Evolutionary conservation across 92 coral and sea anemone genomes (phyloP).

Genomic region (Parazoanthus swiftii): DNA sequence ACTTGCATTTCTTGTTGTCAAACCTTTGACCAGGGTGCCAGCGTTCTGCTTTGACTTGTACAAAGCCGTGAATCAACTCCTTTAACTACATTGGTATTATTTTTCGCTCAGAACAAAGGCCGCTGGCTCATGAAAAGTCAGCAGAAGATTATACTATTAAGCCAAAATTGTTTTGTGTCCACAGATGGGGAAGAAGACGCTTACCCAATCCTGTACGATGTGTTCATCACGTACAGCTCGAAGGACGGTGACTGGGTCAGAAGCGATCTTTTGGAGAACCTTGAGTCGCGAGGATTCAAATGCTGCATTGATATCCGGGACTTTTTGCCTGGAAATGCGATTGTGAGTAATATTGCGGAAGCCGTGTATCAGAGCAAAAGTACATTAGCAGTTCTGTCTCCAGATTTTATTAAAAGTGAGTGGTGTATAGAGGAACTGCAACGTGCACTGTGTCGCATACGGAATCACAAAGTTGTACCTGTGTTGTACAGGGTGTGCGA

Average conservation of each 20-base stretch:
- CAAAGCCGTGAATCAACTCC: no score
- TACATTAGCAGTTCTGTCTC: conserved; percentile 78
- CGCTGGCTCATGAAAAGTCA: neutral
- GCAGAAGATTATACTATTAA: neutral
- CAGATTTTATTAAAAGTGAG: conserved; percentile 70
- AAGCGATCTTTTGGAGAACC: conserved; percentile 49
- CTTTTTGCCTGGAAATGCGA: conserved; percentile 75
- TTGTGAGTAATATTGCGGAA: conserved; percentile 74
- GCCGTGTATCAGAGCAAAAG: conserved; percentile 73
- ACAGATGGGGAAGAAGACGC: neutral
- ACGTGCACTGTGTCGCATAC: conserved; percentile 66
- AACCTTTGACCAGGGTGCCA: no score
- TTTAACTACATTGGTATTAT: no score
- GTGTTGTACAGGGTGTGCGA: conserved; percentile 59
- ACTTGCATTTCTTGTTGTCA: no score
- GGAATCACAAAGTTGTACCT: conserved; percentile 60
- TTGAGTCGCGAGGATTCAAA: conserved; percentile 67
- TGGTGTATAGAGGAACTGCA: conserved; percentile 80
- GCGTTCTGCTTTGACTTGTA: no score
- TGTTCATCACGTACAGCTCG: conserved; percentile 81
- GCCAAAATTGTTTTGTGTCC: neutral
- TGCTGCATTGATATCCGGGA: conserved; percentile 81
- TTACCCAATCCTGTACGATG: conserved; percentile 58
- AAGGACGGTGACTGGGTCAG: conserved; percentile 76
- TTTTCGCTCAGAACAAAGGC: no score